Evolutionary conservation across 2,113 vertebrate genomes (phyloP), one percentile per base, ranked within the genome.

Genomic region (Sebastes fasciatus): DNA sequence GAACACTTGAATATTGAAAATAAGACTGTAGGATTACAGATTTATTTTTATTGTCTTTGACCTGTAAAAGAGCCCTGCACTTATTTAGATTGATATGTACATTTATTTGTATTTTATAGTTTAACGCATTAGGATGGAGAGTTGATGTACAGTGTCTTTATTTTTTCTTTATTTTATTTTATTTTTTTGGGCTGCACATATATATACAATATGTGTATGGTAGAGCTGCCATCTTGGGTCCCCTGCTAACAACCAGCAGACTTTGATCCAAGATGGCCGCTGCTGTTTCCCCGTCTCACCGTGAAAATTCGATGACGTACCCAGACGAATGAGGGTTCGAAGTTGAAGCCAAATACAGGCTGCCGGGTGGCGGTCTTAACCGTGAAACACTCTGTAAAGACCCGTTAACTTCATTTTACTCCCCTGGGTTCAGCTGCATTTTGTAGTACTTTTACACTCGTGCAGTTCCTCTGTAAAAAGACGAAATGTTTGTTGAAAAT

Each of bases 21-120:
- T 76, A 80, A 65, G 58, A 74, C 80, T 40, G 46, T 91, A 93
- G 92, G 23, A 62, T 72, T 57, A 86, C 83, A 87, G 64, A 90
- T 85, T 67, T 83, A 71, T 89, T 92, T 93, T 88, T 89, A 85
- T 80, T 82, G 78, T 88, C 68, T 85, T 78, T 0, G 68, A 90
- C 70, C 45, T 86, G 83, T 86, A 72, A 88, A 87, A 72, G 82
- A 90, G 83, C 58, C 46, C 74, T 62, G 69, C 78, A 81, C 75
- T 82, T 75, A 63, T 63, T 64, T 94, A 94, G 91, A 48, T 66
- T 43, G 64, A 72, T 54, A 77, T 92, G 86, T 89, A 87, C n/a
- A 93, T 93, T 93, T 67, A 83, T 92, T 91, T 94, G 65, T 88
- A 90, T 91, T 85, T 88, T 87, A 91, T 89, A 93, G 93, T 58